Percentiles rank a stretch among this genome's conserved stretches.
These are phyloP conservation scores for Zaprionus ornatus DNA, from an alignment of 1,140 invertebrate genomes.

Conservation along the genomic window DNA sequence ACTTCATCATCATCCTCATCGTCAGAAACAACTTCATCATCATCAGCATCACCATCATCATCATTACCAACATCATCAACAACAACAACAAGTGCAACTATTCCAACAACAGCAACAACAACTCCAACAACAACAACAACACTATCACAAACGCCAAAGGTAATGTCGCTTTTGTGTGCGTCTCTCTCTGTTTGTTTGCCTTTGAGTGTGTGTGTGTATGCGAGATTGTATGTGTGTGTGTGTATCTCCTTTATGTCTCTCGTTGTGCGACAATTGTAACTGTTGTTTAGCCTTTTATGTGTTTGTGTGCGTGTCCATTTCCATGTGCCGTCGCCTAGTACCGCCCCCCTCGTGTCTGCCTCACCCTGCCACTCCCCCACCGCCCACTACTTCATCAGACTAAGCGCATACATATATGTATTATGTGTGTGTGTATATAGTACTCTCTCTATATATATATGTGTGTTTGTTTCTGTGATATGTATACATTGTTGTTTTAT, in stretches of 20 bases:
- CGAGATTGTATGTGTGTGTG: conserved; percentile 29
- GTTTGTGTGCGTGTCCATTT: conserved; percentile 29
- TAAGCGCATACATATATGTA: conserved; percentile 12
- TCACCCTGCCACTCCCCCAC: not conserved
- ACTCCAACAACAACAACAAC: conserved; percentile 55
- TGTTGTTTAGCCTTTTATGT: conserved; percentile 40
- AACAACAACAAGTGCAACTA: conserved; percentile 59
- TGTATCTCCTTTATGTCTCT: conserved; percentile 28
- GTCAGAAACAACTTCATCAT: conserved; percentile 7
- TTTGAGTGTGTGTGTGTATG: conserved; percentile 4
- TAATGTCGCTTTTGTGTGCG: conserved; percentile 70
- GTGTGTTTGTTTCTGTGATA: conserved; percentile 1
- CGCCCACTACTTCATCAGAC: not conserved
- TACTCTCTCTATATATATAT: not conserved
- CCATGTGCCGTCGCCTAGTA: conserved; percentile 21
- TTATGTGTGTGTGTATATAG: conserved; percentile 12
- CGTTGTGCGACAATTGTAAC: conserved; percentile 49
- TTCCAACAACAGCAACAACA: conserved; percentile 59
- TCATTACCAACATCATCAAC: conserved; percentile 37
- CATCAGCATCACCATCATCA: conserved; percentile 30
- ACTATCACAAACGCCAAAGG: conserved; percentile 75
- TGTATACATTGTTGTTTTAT: conserved; percentile 32
- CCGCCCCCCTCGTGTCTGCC: not conserved
- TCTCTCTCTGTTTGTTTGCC: conserved; percentile 18
- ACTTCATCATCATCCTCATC: not conserved